A percentile compares a stretch with the other conserved stretches of the same genome.
Evolutionary conservation across 2,797 vertebrate species (phyloP).

Genomic region (Cryptoprocta ferox): DNA sequence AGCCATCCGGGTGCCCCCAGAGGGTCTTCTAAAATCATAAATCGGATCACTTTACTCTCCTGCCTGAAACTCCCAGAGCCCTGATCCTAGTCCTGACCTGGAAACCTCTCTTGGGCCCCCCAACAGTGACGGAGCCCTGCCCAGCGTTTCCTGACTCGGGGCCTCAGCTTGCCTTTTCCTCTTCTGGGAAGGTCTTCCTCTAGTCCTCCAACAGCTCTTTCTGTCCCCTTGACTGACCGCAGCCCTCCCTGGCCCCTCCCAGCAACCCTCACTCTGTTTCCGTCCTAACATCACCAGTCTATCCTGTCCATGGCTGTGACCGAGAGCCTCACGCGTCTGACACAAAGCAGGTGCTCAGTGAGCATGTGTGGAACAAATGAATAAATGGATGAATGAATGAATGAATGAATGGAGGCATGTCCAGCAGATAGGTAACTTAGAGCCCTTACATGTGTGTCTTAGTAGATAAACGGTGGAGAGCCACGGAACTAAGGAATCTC

Average conservation of each 20-base stretch:
- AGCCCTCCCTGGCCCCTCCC: not conserved
- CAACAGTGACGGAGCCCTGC: rapidly evolving
- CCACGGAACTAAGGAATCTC: not conserved
- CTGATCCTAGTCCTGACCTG: not conserved
- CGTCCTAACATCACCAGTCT: not conserved
- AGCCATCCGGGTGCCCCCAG: no score
- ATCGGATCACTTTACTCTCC: not conserved
- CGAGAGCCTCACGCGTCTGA: not conserved
- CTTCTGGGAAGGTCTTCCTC: not conserved
- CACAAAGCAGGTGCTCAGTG: not conserved
- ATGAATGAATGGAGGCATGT: not conserved
- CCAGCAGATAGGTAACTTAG: not conserved
- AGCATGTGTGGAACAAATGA: not conserved
- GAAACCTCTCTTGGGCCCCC: not conserved
- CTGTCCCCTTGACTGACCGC: rapidly evolving
- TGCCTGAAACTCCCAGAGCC: not conserved
- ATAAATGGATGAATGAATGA: not conserved
- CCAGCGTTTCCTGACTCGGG: not conserved
- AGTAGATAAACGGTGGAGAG: not conserved
- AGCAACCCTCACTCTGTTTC: not conserved
- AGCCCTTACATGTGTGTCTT: not conserved
- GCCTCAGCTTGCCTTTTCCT: not conserved
- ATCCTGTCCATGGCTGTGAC: not conserved
- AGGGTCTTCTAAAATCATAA: not conserved
- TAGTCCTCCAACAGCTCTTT: not conserved